Conservation (phyloP, 2,797 vertebrate species). For the Pseudotriccus pelzelni region DNA sequence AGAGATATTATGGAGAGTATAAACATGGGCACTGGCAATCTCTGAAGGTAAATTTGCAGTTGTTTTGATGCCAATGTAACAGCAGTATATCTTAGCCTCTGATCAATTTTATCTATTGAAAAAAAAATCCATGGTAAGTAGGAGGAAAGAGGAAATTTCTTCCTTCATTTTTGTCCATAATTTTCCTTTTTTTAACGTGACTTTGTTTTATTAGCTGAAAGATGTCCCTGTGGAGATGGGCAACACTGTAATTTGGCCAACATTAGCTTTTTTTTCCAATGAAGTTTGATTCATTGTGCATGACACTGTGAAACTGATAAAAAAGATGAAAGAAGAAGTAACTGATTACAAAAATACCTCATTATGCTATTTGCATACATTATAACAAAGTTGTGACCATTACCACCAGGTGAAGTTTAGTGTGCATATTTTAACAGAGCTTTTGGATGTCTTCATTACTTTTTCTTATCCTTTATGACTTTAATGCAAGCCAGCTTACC, state of each 20-base stretch:
- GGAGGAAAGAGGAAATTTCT: background rate
- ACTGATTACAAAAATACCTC: background rate
- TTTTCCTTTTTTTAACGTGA: background rate
- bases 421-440: background rate
- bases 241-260: background rate
- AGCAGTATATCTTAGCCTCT: background rate
- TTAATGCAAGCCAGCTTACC: background rate
- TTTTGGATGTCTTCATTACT: background rate
- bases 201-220: background rate
- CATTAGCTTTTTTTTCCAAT: background rate
- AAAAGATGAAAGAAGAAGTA: background rate
- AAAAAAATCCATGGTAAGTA: background rate
- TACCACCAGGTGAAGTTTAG: background rate
- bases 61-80: background rate
- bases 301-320: background rate
- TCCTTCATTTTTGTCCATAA: background rate
- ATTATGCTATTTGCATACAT: background rate
- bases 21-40: background rate
- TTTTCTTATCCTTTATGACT: background rate
- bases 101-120: background rate
- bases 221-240: background rate
- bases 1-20: background rate
- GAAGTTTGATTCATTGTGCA: background rate
- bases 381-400: background rate
- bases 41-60: background rate